phyloP scores from a whole-genome alignment of 2,113 vertebrate species.

The Cyprinus carpio region DNA sequence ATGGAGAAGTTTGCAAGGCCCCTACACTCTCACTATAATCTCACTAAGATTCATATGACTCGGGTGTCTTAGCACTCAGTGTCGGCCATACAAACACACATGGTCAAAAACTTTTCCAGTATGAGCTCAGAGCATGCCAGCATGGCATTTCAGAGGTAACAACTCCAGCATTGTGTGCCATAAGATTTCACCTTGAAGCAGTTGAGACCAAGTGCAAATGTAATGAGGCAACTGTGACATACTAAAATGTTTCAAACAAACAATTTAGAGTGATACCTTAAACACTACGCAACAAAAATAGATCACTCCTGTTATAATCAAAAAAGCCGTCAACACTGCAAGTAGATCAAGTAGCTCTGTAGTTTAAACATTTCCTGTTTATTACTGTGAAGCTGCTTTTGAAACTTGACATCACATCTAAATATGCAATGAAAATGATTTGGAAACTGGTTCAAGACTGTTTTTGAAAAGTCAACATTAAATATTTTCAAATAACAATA shows the following conservation, averaged over 20 bases:
- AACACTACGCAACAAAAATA: too few species aligned
- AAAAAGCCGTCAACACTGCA: too few species aligned
- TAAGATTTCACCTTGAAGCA: not conserved
- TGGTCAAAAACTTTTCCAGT: not conserved
- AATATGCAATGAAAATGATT: not conserved
- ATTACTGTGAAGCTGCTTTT: too few species aligned
- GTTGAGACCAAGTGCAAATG: not conserved
- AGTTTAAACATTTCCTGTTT: too few species aligned
- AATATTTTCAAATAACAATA: too few species aligned
- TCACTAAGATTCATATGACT: slow-evolving; percentile 13
- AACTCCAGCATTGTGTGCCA: too few species aligned
- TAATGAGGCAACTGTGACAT: not conserved
- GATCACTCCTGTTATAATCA: too few species aligned
- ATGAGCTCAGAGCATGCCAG: not conserved
- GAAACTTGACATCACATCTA: too few species aligned
- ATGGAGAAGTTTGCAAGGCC: slow-evolving; percentile 2
- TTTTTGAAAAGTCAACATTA: too few species aligned
- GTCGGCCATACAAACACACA: not conserved
- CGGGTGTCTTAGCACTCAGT: too few species aligned
- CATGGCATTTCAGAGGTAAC: too few species aligned
- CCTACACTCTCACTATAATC: not conserved
- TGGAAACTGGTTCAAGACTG: not conserved
- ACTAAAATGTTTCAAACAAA: not conserved
- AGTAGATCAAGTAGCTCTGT: too few species aligned
- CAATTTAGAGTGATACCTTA: not conserved